phyloP scores from a whole-genome alignment of 2,888 invertebrate genomes.

The Eumerus sabulonum region DNA sequence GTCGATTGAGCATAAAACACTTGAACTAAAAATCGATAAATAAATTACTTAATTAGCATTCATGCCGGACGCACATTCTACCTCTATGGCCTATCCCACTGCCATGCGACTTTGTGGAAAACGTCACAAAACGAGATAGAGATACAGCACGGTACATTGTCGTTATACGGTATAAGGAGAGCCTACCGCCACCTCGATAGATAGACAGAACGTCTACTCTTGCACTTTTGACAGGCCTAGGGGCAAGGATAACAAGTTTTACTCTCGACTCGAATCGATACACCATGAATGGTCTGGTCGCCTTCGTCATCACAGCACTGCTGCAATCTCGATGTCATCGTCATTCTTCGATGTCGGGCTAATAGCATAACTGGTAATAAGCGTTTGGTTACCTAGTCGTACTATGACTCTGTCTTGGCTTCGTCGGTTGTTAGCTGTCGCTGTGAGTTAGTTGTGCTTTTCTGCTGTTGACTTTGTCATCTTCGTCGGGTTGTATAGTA shows the following conservation, averaged over 20 bases:
- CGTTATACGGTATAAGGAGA: constrained; percentile 17
- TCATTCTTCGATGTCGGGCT: constrained; percentile 15
- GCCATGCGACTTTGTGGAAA: not conserved
- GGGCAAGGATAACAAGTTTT: constrained; percentile 64
- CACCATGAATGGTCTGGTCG: constrained; percentile 47
- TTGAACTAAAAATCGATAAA: constrained; percentile 42
- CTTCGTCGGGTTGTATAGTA: constrained; percentile 16
- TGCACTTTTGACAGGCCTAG: constrained; percentile 57
- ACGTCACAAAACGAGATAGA: not conserved
- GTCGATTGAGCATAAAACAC: constrained; percentile 14
- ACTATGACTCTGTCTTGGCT: not conserved
- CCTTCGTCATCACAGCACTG: not conserved
- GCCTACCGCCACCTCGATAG: constrained; percentile 23
- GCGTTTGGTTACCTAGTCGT: constrained; percentile 24
- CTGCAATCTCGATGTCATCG: constrained; percentile 1
- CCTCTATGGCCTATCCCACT: too few species aligned
- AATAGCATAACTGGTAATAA: constrained; percentile 47
- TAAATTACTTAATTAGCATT: constrained; percentile 63
- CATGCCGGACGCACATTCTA: constrained; percentile 33
- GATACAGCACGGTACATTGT: constrained; percentile 1
- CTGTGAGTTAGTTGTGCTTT: not conserved
- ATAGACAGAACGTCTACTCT: constrained; percentile 65
- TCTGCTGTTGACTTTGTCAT: not conserved
- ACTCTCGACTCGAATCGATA: constrained; percentile 10
- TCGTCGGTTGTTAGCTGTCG: constrained; percentile 10